A percentile compares a stretch with the other conserved stretches of the same genome.
Evolutionary conservation across 2,888 invertebrate genomes (phyloP).

Genomic region (Eilema depressum): DNA sequence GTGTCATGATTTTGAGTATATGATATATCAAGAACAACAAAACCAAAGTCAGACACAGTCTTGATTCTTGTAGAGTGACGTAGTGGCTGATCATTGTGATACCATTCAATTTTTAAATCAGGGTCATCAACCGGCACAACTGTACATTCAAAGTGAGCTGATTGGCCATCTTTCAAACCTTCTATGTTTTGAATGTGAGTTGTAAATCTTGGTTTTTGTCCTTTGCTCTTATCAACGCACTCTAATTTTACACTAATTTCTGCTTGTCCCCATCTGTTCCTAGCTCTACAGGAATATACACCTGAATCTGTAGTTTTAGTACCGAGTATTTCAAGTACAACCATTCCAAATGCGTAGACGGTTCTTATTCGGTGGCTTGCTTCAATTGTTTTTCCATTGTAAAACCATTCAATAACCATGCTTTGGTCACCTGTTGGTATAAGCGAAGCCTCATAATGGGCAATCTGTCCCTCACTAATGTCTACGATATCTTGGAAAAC

Average conservation of each 20-base stretch:
- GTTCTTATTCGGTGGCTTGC: slow-evolving; percentile 97
- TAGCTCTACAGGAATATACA: slow-evolving; percentile 94
- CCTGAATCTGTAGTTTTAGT: slow-evolving; percentile 97
- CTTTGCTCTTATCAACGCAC: slow-evolving; percentile 94
- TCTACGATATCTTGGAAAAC: slow-evolving; percentile 94
- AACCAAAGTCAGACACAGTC: slow-evolving; percentile 97
- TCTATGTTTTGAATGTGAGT: slow-evolving; percentile 94
- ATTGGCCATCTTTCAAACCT: slow-evolving; percentile 96
- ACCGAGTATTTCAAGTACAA: slow-evolving; percentile 97
- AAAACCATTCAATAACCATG: slow-evolving; percentile 98
- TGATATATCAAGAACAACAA: slow-evolving; percentile 97
- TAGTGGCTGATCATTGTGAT: slow-evolving; percentile 96
- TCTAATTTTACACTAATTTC: slow-evolving; percentile 94
- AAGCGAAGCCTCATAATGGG: slow-evolving; percentile 98
- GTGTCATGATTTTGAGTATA: slow-evolving; percentile 97
- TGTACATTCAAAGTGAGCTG: slow-evolving; percentile 98
- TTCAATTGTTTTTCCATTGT: slow-evolving; percentile 95
- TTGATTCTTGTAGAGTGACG: slow-evolving; percentile 96
- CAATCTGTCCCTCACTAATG: slow-evolving; percentile 97
- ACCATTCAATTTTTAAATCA: slow-evolving; percentile 98
- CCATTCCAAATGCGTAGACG: slow-evolving; percentile 99
- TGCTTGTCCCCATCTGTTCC: slow-evolving; percentile 95
- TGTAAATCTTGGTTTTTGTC: slow-evolving; percentile 95
- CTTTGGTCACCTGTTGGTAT: slow-evolving; percentile 97
- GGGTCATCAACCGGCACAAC: slow-evolving; percentile 98